These are phyloP conservation scores for Brachyhypopomus gauderio DNA, from an alignment of 2,113 vertebrate species.

Conservation along the genomic window DNA sequence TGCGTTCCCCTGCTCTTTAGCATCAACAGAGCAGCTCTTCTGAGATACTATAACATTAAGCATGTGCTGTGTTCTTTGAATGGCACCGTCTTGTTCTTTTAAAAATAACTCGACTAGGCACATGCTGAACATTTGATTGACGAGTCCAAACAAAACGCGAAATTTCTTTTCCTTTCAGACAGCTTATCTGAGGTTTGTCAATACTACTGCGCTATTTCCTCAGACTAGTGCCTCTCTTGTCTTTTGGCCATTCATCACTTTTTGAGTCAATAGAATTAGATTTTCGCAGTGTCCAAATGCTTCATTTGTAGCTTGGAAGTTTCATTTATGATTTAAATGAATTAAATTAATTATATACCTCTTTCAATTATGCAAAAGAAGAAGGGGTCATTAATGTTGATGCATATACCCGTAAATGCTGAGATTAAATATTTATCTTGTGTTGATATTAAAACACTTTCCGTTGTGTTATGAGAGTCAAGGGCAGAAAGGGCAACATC, in stretches of 20 bases:
- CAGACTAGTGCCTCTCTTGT: background rate
- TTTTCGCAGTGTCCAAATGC: background rate
- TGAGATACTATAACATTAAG: constrained; percentile 24
- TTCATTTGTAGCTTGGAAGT: background rate
- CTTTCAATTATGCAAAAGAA: background rate
- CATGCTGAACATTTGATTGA: constrained; percentile 23
- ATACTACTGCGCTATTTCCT: constrained; percentile 8
- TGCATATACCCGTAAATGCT: background rate
- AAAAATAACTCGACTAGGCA: background rate
- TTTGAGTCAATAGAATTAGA: background rate
- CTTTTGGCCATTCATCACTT: background rate
- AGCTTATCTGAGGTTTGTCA: constrained; percentile 19
- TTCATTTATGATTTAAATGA: background rate
- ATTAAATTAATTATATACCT: background rate
- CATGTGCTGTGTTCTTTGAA: constrained; percentile 9
- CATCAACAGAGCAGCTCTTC: constrained; percentile 14
- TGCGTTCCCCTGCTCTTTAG: constrained; percentile 38
- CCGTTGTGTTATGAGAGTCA: background rate
- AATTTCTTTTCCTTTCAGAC: constrained; percentile 2
- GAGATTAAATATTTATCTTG: background rate
- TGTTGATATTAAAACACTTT: background rate
- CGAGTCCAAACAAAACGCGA: constrained; percentile 22
- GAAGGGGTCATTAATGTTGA: background rate
- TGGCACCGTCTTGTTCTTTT: background rate
- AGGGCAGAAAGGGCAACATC: background rate